phyloP scores from a whole-genome alignment of 2,888 invertebrate species.

The Phyllotreta striolata region DNA sequence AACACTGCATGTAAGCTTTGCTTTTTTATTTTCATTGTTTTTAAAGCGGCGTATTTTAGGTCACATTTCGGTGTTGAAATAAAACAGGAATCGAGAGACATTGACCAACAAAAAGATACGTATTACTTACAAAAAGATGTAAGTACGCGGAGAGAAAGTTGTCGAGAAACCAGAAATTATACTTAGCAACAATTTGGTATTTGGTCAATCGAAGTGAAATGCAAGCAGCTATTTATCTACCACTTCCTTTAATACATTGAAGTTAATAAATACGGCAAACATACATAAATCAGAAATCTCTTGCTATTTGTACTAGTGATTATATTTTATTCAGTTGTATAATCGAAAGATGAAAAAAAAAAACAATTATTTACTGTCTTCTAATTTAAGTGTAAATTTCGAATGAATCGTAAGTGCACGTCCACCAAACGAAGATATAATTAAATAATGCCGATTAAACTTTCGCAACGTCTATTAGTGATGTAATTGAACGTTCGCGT shows the following conservation, averaged over 20 bases:
- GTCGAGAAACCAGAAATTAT: slow-evolving; percentile 18
- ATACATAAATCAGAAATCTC: slow-evolving; percentile 8
- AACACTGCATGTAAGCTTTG: no score
- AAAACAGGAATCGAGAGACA: slow-evolving; percentile 6
- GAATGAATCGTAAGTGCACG: no score
- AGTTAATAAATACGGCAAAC: slow-evolving; percentile 8
- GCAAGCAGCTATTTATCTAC: not conserved
- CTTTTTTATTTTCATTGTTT: not conserved
- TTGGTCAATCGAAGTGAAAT: slow-evolving; percentile 12
- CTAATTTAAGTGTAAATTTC: no score
- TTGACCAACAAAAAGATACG: slow-evolving; percentile 15
- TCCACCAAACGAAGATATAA: no score
- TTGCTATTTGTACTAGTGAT: not conserved
- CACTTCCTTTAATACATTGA: slow-evolving; percentile 1
- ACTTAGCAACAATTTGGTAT: slow-evolving; percentile 14
- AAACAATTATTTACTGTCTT: no score
- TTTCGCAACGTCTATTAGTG: no score
- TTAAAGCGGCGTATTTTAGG: not conserved
- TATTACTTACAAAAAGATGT: slow-evolving; percentile 2
- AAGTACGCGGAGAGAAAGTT: slow-evolving; percentile 8
- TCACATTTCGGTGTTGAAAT: not conserved
- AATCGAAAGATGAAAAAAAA: no score
- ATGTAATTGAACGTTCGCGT: no score
- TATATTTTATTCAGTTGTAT: not conserved
- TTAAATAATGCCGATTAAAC: no score